Base-by-base conservation (phyloP, 2,888 invertebrate species). In the Zhengitettix transpicula region DNA sequence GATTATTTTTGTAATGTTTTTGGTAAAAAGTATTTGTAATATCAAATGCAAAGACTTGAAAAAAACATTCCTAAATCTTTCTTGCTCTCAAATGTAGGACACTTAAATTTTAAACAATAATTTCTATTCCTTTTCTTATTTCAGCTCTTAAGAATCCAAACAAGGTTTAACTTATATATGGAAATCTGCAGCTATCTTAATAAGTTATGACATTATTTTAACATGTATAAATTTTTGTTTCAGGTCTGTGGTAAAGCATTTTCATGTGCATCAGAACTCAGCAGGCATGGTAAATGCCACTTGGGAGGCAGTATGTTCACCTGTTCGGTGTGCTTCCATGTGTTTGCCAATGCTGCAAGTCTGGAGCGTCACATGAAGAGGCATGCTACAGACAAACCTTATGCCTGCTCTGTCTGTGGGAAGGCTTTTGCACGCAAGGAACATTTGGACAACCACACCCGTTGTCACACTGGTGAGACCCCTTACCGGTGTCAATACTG, bases 391-490 rank as follows among this genome's bases (percentile, higher is more conserved):
- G 89, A 89, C 72, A 89, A 89, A 71, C 89, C 89, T 8, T 89
- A 89, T 70, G 86, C 85, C 63, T 90, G 90, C 74, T 83, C 86
- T 17, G 85, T 87, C 68, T 91, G 90, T 73, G 88, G 87, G 65
- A 90, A 90, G 73, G 85, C 87, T 40, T 91, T 91, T 74, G 88
- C 89, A 12, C 80, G 90, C 60, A 90, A 90, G 72, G 90, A 90
- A 71, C 90, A 91, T 71, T 78, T 90, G 65, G 88, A 89, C 73
- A 89, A 89, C 73, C 90, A 90, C 68, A 84, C 87, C 5, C 78
- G 87, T 63, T 85, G 88, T 74, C 89, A 85, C 71, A 89, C 89
- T 57, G 89, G 89, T 57, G 89, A 88, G 73, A 89, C 88, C 40
- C 88, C 89, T 1, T 88, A 88, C 73, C 81, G 82, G 68, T 86